These are phyloP conservation scores for Nerophis ophidion DNA, from an alignment of 2,113 vertebrate species.

Conservation along the genomic window DNA sequence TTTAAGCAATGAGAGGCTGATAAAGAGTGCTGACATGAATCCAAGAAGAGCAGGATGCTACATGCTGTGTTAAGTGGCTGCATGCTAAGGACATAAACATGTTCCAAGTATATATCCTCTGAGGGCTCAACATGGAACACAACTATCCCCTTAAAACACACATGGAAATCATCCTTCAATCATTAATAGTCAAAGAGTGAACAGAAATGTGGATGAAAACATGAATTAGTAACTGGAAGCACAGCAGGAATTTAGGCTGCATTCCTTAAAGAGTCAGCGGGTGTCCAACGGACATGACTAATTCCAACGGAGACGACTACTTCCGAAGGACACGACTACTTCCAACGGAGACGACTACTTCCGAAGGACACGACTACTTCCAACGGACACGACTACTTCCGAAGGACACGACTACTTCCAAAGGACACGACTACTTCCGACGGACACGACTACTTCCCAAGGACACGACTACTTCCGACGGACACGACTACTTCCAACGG, in stretches of 20 bases:
- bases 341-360: too few relatives aligned
- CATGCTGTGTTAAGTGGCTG: not conserved
- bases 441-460: too few relatives aligned
- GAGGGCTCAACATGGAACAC: conserved; percentile 18
- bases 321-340: too few relatives aligned
- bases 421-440: too few relatives aligned
- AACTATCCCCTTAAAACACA: conserved; percentile 27
- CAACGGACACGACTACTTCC: too few relatives aligned
- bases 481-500: too few relatives aligned
- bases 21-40: not conserved
- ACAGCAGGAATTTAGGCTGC: conserved; percentile 32
- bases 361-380: too few relatives aligned
- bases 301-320: not conserved
- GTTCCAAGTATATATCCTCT: conserved; percentile 1
- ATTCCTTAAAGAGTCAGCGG: conserved; percentile 29
- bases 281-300: conserved; percentile 12
- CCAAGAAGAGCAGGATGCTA: conserved; percentile 5
- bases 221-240: conserved; percentile 45
- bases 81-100: conserved; percentile 7
- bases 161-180: conserved; percentile 25
- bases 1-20: not conserved
- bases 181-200: conserved; percentile 17
- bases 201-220: conserved; percentile 17
- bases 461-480: too few relatives aligned
- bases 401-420: too few relatives aligned